phyloP scores from a whole-genome alignment of 2,797 vertebrate genomes.

The Smutsia temminckii region DNA sequence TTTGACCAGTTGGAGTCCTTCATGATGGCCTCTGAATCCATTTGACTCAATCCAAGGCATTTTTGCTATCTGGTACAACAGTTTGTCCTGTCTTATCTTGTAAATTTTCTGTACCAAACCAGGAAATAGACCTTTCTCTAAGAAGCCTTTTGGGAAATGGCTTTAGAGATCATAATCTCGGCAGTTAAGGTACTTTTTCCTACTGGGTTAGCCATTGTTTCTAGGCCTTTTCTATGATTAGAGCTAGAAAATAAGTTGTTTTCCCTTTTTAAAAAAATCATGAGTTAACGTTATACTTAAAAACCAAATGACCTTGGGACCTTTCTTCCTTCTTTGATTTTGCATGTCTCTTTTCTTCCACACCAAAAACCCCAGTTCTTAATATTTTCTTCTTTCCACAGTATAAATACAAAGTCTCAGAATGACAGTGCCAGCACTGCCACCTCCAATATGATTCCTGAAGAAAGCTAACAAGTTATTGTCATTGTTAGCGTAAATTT shows the following conservation, averaged over 20 bases:
- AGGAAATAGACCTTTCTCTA: background rate
- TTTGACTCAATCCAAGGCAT: background rate
- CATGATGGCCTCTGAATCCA: background rate
- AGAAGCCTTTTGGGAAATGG: slow-evolving; percentile 26
- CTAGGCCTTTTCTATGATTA: slow-evolving; percentile 35
- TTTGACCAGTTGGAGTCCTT: background rate
- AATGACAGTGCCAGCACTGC: background rate
- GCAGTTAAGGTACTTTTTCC: background rate
- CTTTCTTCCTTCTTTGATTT: background rate
- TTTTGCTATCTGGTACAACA: background rate
- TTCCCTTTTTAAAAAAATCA: background rate
- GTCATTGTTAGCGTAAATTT: background rate
- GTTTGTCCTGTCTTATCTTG: background rate
- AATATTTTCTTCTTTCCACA: background rate
- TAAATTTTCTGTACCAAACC: background rate
- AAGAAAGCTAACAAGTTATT: background rate
- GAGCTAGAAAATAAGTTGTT: slow-evolving; percentile 1
- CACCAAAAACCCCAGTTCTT: background rate
- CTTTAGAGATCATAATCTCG: slow-evolving; percentile 4
- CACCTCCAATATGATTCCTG: background rate
- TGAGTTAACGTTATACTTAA: background rate
- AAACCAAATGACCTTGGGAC: background rate
- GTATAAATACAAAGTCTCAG: background rate
- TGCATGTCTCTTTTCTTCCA: background rate
- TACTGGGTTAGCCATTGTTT: slow-evolving; percentile 18